phyloP scores from a whole-genome alignment of 2,888 invertebrate species.

The Dinocampus coccinellae region DNA sequence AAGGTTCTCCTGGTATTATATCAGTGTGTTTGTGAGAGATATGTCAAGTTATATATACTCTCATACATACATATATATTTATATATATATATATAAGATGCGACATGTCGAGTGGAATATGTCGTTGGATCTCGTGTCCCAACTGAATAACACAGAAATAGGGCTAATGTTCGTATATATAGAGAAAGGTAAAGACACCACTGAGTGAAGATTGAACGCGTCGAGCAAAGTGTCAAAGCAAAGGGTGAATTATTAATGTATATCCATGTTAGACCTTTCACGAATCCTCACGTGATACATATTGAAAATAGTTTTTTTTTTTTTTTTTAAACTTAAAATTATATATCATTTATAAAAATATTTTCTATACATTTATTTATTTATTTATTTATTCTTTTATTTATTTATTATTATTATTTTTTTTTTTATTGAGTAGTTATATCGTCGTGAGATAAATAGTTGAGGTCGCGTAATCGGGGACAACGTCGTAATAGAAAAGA shows the following conservation, averaged over 20 bases:
- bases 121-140: conserved; percentile 22
- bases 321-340: too few species aligned
- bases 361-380: neutral
- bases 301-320: too few species aligned
- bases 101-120: conserved; percentile 18
- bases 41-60: conserved; percentile 1
- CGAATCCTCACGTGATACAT: too few species aligned
- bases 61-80: conserved; percentile 6
- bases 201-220: conserved; percentile 26
- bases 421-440: neutral
- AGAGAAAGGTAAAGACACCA: conserved; percentile 2
- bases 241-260: conserved; percentile 29
- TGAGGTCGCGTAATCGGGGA: neutral
- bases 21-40: conserved; percentile 26
- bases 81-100: conserved; percentile 20
- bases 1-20: conserved; percentile 23
- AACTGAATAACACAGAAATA: conserved; percentile 28
- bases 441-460: neutral
- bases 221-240: conserved; percentile 1
- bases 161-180: conserved; percentile 24
- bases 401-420: neutral
- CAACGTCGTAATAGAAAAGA: conserved; percentile 14
- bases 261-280: conserved; percentile 4
- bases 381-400: neutral
- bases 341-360: too few species aligned